Conservation (phyloP, 2,113 vertebrate species). For the Prietella phreatophila region DNA sequence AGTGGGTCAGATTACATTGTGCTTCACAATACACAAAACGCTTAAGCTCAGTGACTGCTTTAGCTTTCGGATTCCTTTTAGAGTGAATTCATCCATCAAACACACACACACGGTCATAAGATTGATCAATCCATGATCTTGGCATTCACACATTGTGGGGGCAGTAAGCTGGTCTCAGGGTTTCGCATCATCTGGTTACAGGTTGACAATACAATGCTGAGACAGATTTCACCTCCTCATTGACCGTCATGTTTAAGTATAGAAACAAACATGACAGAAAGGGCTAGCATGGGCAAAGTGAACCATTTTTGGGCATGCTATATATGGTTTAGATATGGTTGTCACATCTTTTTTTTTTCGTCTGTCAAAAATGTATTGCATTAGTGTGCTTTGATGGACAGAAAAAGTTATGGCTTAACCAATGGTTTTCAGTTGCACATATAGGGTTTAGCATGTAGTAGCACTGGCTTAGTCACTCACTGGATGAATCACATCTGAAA, state of each 20-base stretch:
- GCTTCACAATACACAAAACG: neutral
- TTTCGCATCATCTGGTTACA: constrained; percentile 61
- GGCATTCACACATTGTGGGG: constrained; percentile 18
- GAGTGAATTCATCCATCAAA: constrained; percentile 29
- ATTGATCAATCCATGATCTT: constrained; percentile 5
- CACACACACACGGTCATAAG: constrained; percentile 11
- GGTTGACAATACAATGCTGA: constrained; percentile 61
- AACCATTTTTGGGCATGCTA: neutral
- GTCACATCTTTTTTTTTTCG: neutral
- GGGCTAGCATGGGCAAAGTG: constrained; percentile 53
- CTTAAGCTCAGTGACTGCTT: neutral
- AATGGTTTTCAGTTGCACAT: constrained; percentile 17
- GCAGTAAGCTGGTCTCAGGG: constrained; percentile 52
- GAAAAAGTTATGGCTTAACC: neutral
- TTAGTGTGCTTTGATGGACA: neutral
- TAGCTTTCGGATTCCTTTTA: neutral
- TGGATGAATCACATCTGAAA: constrained; percentile 97
- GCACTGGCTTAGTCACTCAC: constrained; percentile 81
- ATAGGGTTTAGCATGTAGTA: constrained; percentile 40
- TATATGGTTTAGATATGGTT: neutral
- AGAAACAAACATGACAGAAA: constrained; percentile 37
- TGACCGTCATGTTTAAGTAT: constrained; percentile 42
- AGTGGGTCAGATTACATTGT: neutral
- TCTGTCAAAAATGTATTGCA: neutral
- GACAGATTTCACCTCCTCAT: constrained; percentile 1